Conservation (phyloP, 2,888 invertebrate genomes). For the Tachina lurida region DNA sequence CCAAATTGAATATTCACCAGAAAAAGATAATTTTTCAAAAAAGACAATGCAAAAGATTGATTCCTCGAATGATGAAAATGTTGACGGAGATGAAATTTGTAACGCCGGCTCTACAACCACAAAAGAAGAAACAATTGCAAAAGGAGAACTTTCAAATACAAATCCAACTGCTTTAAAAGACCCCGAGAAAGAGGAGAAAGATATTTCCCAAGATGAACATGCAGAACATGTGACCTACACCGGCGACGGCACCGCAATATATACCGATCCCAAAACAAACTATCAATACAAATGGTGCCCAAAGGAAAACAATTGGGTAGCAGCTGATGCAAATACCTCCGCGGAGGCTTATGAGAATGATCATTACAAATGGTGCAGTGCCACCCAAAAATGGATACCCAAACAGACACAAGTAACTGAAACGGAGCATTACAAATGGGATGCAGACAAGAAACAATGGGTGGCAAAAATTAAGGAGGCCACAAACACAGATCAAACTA, state of each 20-base stretch:
- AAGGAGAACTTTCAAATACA: not conserved
- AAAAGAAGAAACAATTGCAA: not conserved
- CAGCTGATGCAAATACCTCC: conserved; percentile 72
- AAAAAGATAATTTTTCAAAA: too few species aligned
- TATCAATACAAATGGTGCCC: conserved; percentile 87
- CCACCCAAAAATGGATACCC: conserved; percentile 84
- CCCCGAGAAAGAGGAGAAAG: not conserved
- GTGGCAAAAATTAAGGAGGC: conserved; percentile 75
- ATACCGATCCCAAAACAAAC: conserved; percentile 88
- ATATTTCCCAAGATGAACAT: conserved; percentile 76
- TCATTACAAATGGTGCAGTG: conserved; percentile 80
- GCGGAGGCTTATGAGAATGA: conserved; percentile 81
- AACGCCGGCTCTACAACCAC: not conserved
- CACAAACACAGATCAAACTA: not conserved
- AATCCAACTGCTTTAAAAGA: not conserved
- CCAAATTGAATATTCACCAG: too few species aligned
- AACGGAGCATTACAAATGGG: conserved; percentile 85
- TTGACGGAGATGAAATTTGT: not conserved
- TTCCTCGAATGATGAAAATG: not conserved
- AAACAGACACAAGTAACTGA: conserved; percentile 78
- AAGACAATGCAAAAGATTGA: too few species aligned
- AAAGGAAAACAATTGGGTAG: conserved; percentile 84
- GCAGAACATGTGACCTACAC: conserved; percentile 87
- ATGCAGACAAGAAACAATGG: conserved; percentile 86
- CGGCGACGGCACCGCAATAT: conserved; percentile 88